Evolutionary conservation across 2,113 vertebrate species (phyloP).

Genomic region (Salvelinus alpinus): DNA sequence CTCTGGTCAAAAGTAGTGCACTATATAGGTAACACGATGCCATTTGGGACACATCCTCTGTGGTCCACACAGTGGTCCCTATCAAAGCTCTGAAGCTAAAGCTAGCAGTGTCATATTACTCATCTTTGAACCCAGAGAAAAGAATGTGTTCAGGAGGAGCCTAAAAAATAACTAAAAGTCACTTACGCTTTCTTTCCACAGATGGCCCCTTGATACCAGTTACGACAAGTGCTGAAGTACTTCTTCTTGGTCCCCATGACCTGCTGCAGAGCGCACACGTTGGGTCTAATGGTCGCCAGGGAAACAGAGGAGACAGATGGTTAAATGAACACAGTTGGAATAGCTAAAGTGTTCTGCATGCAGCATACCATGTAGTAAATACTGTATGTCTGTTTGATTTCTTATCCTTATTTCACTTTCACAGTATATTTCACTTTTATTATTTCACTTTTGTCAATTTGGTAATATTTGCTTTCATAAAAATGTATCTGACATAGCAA

Average conservation of each 20-base stretch:
- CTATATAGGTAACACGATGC: too few species aligned
- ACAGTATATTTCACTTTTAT: background rate
- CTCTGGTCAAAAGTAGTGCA: too few species aligned
- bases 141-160: slow-evolving; percentile 9
- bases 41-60: too few species aligned
- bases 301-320: slow-evolving; percentile 16
- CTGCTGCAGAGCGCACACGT: slow-evolving; percentile 96
- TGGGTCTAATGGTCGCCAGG: slow-evolving; percentile 76
- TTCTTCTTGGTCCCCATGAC: slow-evolving; percentile 95
- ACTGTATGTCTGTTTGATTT: background rate
- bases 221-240: slow-evolving; percentile 96
- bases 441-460: background rate
- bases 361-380: background rate
- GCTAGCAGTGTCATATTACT: too few species aligned
- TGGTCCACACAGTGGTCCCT: too few species aligned
- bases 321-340: background rate
- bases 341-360: background rate
- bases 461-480: background rate
- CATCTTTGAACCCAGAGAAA: background rate
- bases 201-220: slow-evolving; percentile 93
- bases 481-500: background rate
- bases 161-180: slow-evolving; percentile 13
- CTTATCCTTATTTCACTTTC: background rate
- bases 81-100: too few species aligned
- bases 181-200: slow-evolving; percentile 98